Base-by-base conservation (phyloP, 2,113 vertebrate species). In the Halichoerus grypus region DNA sequence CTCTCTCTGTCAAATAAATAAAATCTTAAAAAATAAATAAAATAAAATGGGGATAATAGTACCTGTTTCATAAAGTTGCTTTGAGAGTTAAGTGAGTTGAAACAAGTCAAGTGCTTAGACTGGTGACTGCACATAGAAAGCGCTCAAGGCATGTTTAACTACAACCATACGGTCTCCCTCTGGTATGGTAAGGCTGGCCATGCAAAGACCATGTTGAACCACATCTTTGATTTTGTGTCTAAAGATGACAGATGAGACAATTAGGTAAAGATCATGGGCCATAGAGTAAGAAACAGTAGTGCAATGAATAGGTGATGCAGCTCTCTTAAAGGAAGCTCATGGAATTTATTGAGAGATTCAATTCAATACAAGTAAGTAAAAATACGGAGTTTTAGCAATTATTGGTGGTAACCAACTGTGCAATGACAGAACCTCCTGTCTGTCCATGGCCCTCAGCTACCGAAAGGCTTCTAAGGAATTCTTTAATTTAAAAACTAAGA, bases 401-500 rank as follows among this genome's bases (percentile, higher is more conserved):
- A 33, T 4, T 80, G 46, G 71, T 59, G 57, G 63, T 19, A 91
- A 85, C 9, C 21, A 57, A 72, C 24, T 81, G 42, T 84, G 42
- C 5, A 55, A 74, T 31, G 53, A 79, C 1, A 63, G 7, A 26
- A 16, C 0, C 24, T 24, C 28, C 21, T 22, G 1, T 15, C 36
- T 92, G 21, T 85, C 42, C 19, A 55, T 5, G 15, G 81, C 5
- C 18, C 24, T 65, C 33, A 61, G 81, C 74, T 90, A 89, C 9
- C 11, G 22, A 87, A 77, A 8, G 28, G 49, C 22, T 53, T 92
- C 88, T 39, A 74, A 87, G 4, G 14, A 95, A 89, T 92, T 53
- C 83, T 85, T 94, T 94, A 77, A 93, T 80, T 88, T 81, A 67
- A 95, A 81, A 92, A 18, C 15, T 90, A 74, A 95, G 51, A 72